A percentile compares a stretch with the other conserved stretches of the same genome.
Evolutionary conservation across 2,113 vertebrate genomes (phyloP).

Genomic region (Pantherophis guttatus): DNA sequence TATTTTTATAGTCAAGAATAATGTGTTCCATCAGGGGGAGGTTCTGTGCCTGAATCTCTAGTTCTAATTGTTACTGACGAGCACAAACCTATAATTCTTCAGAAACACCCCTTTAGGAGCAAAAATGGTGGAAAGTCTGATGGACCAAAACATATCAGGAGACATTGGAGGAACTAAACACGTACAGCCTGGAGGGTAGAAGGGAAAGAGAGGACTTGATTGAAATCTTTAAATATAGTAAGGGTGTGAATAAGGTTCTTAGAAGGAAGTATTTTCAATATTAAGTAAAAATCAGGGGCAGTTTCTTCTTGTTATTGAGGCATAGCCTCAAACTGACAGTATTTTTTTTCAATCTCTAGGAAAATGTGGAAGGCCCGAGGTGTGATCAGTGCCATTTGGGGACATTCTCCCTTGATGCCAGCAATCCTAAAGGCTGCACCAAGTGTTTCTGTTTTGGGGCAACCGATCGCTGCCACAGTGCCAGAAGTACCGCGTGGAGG

Average conservation of each 20-base stretch:
- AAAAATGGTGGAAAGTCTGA: neutral
- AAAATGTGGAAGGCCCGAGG: slow-evolving; percentile 85
- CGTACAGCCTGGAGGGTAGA: neutral
- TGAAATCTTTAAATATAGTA: no score
- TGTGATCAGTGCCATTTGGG: slow-evolving; percentile 92
- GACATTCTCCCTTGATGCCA: slow-evolving; percentile 87
- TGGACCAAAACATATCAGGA: neutral
- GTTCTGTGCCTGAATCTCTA: neutral
- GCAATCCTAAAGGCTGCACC: slow-evolving; percentile 94
- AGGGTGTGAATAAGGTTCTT: no score
- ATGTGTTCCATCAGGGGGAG: neutral
- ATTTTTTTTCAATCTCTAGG: slow-evolving; percentile 67
- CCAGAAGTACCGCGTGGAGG: slow-evolving; percentile 81
- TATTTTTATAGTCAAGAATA: no score
- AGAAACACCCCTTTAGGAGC: neutral
- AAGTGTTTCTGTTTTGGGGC: slow-evolving; percentile 98
- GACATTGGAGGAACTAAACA: neutral
- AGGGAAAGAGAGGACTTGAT: neutral
- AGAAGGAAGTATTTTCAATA: no score
- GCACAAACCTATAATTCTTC: neutral
- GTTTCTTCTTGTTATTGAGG: no score
- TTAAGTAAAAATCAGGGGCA: no score
- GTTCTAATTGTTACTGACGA: neutral
- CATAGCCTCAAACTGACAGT: no score
- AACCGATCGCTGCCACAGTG: slow-evolving; percentile 86